These are phyloP conservation scores for Thaleichthys pacificus DNA, from an alignment of 2,797 vertebrate species.

Conservation along the genomic window DNA sequence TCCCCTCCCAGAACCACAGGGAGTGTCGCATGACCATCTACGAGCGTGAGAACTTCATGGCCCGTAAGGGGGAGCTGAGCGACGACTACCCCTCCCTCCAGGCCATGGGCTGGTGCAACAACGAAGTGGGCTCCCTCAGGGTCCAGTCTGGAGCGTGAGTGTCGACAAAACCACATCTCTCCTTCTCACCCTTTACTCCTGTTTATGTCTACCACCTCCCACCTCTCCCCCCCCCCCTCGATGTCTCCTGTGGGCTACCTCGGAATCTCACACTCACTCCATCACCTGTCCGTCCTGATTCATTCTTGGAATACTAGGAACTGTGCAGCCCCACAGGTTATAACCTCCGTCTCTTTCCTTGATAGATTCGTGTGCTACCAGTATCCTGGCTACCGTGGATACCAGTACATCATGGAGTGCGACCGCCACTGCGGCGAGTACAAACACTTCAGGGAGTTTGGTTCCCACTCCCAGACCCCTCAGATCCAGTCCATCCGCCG, in stretches of 20 bases:
- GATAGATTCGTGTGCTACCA: slow-evolving; percentile 92
- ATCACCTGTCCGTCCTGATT: neutral
- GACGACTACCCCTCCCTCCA: slow-evolving; percentile 88
- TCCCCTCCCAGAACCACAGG: slow-evolving; percentile 73
- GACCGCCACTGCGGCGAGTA: slow-evolving; percentile 88
- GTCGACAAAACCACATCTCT: neutral
- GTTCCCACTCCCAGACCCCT: slow-evolving; percentile 89
- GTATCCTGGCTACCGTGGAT: slow-evolving; percentile 92
- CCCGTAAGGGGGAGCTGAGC: slow-evolving; percentile 87
- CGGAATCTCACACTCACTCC: neutral
- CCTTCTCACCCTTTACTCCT: neutral
- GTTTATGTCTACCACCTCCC: neutral
- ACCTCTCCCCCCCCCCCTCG: neutral
- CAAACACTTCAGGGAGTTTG: slow-evolving; percentile 91
- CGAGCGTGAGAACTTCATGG: slow-evolving; percentile 91
- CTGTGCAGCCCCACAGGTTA: neutral
- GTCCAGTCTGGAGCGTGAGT: slow-evolving; percentile 91
- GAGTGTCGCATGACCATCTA: slow-evolving; percentile 80
- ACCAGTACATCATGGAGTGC: slow-evolving; percentile 93
- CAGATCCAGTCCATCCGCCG: slow-evolving; percentile 94
- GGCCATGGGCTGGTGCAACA: slow-evolving; percentile 92
- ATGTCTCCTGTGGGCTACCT: neutral
- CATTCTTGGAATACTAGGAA: neutral
- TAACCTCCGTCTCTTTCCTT: slow-evolving; percentile 19
- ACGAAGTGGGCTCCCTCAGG: slow-evolving; percentile 88